Percentiles rank a stretch among this genome's conserved stretches.
These are phyloP conservation scores for Tenthredo notha DNA, from an alignment of 2,888 invertebrate genomes.

Conservation along the genomic window DNA sequence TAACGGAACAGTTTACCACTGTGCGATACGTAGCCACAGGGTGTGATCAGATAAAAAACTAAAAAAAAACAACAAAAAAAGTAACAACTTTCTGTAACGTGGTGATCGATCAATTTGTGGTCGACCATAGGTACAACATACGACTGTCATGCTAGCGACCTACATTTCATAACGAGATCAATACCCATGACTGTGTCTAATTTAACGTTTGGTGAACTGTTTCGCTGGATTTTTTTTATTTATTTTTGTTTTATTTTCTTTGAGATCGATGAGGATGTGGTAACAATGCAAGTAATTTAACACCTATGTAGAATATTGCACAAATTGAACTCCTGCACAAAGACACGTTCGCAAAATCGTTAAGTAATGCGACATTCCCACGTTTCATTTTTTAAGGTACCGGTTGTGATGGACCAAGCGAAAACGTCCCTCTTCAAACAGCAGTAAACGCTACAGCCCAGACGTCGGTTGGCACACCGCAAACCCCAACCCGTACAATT, in stretches of 20 bases:
- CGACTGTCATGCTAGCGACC: constrained; percentile 38
- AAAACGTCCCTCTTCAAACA: constrained; percentile 73
- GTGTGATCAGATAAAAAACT: constrained; percentile 17
- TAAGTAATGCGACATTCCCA: background rate
- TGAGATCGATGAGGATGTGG: background rate
- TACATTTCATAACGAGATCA: constrained; percentile 47
- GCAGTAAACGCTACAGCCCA: constrained; percentile 72
- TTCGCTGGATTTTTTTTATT: background rate
- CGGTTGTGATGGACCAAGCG: constrained; percentile 70
- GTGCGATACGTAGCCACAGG: background rate
- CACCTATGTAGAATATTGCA: background rate
- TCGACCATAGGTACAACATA: background rate
- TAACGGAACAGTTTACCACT: background rate
- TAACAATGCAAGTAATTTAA: background rate
- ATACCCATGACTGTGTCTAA: constrained; percentile 19
- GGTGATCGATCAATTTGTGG: constrained; percentile 26
- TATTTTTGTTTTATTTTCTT: too few relatives aligned
- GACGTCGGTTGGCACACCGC: constrained; percentile 73
- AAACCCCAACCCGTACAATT: constrained; percentile 72
- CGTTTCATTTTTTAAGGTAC: constrained; percentile 68
- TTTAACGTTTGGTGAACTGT: constrained; percentile 6
- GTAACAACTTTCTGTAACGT: constrained; percentile 10
- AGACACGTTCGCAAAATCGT: background rate
- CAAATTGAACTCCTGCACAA: background rate
- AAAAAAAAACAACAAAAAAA: background rate